phyloP scores from a whole-genome alignment of 2,888 invertebrate genomes.

The Agrochola litura region DNA sequence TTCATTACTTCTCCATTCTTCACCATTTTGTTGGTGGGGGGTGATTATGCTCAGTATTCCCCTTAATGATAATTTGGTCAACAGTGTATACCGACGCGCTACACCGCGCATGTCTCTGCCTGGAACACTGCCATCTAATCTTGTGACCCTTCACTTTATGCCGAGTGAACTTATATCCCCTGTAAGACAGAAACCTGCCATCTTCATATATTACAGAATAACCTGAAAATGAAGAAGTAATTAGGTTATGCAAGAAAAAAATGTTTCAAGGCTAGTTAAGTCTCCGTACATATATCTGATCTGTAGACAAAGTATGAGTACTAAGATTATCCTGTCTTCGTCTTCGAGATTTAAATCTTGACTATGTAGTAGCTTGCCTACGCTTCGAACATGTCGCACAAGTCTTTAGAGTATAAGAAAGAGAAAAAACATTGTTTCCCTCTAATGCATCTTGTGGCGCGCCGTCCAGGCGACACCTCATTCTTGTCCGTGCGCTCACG shows the following conservation, averaged over 20 bases:
- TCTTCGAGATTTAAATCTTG: too few species aligned
- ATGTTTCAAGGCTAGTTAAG: too few species aligned
- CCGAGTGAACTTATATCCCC: slow-evolving; percentile 50
- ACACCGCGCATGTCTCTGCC: slow-evolving; percentile 35
- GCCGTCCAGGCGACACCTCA: too few species aligned
- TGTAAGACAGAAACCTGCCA: slow-evolving; percentile 50
- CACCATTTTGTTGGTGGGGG: slow-evolving; percentile 45
- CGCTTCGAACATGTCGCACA: too few species aligned
- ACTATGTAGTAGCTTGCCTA: too few species aligned
- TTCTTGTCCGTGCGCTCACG: too few species aligned
- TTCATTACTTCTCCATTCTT: background rate
- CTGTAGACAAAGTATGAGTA: background rate
- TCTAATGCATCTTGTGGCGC: too few species aligned
- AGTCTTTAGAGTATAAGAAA: too few species aligned
- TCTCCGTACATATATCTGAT: background rate
- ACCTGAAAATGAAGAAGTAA: slow-evolving; percentile 26
- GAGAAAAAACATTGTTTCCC: too few species aligned
- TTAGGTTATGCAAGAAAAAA: background rate
- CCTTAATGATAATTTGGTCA: slow-evolving; percentile 21
- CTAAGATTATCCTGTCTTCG: too few species aligned
- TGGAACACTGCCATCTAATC: slow-evolving; percentile 55
- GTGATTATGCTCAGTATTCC: slow-evolving; percentile 35
- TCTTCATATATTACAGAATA: slow-evolving; percentile 30
- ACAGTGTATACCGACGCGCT: slow-evolving; percentile 39
- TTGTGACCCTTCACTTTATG: slow-evolving; percentile 45